Conservation (phyloP, 1,140 invertebrate species). For the Thaumetopoea pityocampa region DNA sequence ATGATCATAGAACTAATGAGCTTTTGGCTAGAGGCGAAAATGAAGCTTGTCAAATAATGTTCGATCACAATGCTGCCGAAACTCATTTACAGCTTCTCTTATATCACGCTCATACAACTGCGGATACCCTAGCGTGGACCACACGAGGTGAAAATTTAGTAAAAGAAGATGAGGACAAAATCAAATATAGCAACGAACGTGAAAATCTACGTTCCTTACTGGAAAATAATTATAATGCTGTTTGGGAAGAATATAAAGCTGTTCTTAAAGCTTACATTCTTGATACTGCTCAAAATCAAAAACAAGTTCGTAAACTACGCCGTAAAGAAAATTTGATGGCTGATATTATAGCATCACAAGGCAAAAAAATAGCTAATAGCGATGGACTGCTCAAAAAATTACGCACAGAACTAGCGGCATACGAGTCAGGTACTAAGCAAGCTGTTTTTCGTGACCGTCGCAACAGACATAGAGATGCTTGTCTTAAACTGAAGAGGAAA, state of each 20-base stretch:
- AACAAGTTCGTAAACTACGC: constrained; percentile 52
- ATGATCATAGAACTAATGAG: constrained; percentile 39
- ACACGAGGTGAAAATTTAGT: constrained; percentile 62
- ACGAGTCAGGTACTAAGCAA: constrained; percentile 66
- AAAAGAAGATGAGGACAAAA: constrained; percentile 61
- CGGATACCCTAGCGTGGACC: constrained; percentile 55
- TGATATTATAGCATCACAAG: constrained; percentile 63
- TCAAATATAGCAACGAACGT: constrained; percentile 44
- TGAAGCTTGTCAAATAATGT: constrained; percentile 33
- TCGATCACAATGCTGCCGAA: constrained; percentile 57
- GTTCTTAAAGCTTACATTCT: constrained; percentile 55
- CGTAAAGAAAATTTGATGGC: constrained; percentile 67
- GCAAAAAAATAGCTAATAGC: constrained; percentile 59
- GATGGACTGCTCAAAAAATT: constrained; percentile 50
- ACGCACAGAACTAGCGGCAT: constrained; percentile 47
- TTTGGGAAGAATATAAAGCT: constrained; percentile 63
- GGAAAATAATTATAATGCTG: constrained; percentile 50
- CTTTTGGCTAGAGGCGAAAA: constrained; percentile 46
- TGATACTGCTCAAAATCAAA: constrained; percentile 60
- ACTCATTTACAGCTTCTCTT: constrained; percentile 57
- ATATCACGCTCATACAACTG: constrained; percentile 52
- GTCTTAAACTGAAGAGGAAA: constrained; percentile 43
- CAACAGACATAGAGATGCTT: constrained; percentile 52
- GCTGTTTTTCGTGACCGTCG: constrained; percentile 61
- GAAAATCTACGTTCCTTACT: constrained; percentile 58